phyloP scores from a whole-genome alignment of 2,113 vertebrate species.

The Strix aluco region DNA sequence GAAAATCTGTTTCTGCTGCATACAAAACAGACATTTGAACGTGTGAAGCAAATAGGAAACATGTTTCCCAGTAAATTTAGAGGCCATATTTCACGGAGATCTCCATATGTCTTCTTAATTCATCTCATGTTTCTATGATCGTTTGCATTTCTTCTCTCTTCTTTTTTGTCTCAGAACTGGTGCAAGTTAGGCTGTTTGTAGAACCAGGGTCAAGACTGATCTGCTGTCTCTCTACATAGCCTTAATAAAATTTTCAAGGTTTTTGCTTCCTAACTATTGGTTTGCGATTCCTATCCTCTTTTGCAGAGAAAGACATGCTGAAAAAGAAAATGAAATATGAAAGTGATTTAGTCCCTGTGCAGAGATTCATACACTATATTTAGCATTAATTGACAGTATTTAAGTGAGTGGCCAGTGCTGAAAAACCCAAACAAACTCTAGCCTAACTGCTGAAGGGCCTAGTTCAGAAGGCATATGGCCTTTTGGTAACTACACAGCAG shows the following conservation, averaged over 20 bases:
- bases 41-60: slow-evolving; percentile 66
- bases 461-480: neutral
- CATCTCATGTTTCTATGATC: slow-evolving; percentile 8
- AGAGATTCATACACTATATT: neutral
- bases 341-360: neutral
- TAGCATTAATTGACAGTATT: neutral
- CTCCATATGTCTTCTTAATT: slow-evolving; percentile 55
- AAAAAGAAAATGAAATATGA: neutral
- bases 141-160: slow-evolving; percentile 1
- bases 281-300: neutral
- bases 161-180: neutral
- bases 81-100: neutral
- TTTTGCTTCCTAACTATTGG: neutral
- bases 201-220: neutral
- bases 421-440: neutral
- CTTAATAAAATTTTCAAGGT: neutral
- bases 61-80: slow-evolving; percentile 36
- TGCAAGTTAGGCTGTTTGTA: neutral
- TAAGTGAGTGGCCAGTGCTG: neutral
- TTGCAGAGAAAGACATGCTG: neutral
- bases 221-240: neutral
- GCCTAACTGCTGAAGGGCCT: neutral
- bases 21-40: neutral
- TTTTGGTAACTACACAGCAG: neutral
- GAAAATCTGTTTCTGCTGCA: slow-evolving; percentile 37